Conservation (phyloP, 2,888 invertebrate species). For the Agriopis leucophaearia region DNA sequence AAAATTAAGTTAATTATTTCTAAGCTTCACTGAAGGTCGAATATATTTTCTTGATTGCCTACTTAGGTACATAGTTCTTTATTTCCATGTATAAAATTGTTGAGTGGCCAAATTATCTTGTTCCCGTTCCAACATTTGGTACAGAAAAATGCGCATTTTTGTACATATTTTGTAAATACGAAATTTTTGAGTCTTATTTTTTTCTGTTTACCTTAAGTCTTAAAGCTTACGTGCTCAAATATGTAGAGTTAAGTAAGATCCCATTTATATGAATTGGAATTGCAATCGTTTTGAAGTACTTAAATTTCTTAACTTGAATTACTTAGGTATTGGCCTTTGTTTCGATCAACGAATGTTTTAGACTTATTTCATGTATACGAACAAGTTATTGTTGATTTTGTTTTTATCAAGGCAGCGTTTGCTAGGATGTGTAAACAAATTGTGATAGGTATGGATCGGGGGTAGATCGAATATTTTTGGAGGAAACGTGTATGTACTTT, state of each 20-base stretch:
- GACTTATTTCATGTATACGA: slow-evolving; percentile 83
- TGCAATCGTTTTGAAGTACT: slow-evolving; percentile 40
- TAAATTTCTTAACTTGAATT: slow-evolving; percentile 50
- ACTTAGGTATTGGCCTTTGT: slow-evolving; percentile 55
- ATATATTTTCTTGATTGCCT: slow-evolving; percentile 65
- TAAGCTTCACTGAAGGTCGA: slow-evolving; percentile 58
- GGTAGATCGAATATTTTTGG: slow-evolving; percentile 74
- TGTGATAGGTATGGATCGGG: slow-evolving; percentile 76
- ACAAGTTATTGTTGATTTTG: slow-evolving; percentile 58
- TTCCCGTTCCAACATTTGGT: slow-evolving; percentile 57
- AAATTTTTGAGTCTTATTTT: slow-evolving; percentile 69
- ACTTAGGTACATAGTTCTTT: slow-evolving; percentile 40
- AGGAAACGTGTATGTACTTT: slow-evolving; percentile 63
- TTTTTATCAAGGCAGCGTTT: slow-evolving; percentile 68
- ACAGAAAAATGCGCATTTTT: slow-evolving; percentile 69
- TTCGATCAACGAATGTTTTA: slow-evolving; percentile 58
- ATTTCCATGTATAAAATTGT: slow-evolving; percentile 61
- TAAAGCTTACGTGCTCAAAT: slow-evolving; percentile 84
- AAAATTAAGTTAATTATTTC: slow-evolving; percentile 58
- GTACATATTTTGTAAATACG: slow-evolving; percentile 85
- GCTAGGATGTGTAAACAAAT: slow-evolving; percentile 66
- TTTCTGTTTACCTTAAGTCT: slow-evolving; percentile 69
- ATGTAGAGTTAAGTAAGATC: slow-evolving; percentile 54
- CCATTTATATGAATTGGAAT: slow-evolving; percentile 41
- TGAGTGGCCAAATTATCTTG: slow-evolving; percentile 80